A percentile compares a stretch with the other conserved stretches of the same genome.
Conservation (phyloP, 2,797 vertebrate species). For the Channa striata region DNA sequence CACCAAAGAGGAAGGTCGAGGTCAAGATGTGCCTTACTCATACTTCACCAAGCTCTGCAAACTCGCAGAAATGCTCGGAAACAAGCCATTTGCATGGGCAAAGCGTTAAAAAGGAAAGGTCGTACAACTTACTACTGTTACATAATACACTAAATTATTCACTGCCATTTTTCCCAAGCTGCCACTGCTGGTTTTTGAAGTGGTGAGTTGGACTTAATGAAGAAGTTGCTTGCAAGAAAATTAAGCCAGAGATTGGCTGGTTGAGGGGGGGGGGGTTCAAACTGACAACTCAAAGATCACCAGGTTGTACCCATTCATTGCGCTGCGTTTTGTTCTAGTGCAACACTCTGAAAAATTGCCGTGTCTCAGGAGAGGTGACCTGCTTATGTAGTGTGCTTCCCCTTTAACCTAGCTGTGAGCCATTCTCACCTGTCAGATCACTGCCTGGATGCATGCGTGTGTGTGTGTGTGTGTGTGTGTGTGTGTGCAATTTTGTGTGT, state of each 20-base stretch:
- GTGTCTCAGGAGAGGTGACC: slow-evolving; percentile 79
- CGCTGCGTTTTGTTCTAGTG: slow-evolving; percentile 30
- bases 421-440: slow-evolving; percentile 78
- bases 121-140: slow-evolving; percentile 22
- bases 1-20: slow-evolving; percentile 23
- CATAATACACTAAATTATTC: slow-evolving; percentile 35
- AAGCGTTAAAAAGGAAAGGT: slow-evolving; percentile 31
- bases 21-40: slow-evolving; percentile 45
- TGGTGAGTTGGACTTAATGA: slow-evolving; percentile 24
- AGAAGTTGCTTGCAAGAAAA: slow-evolving; percentile 14
- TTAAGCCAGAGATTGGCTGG: slow-evolving; percentile 2
- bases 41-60: not conserved
- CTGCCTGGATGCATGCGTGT: slow-evolving; percentile 36
- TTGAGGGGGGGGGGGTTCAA: not conserved
- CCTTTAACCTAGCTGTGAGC: slow-evolving; percentile 75
- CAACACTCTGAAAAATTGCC: slow-evolving; percentile 51
- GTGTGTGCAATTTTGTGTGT: not conserved
- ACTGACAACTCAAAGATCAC: slow-evolving; percentile 16
- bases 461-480: slow-evolving; percentile 19
- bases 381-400: slow-evolving; percentile 75
- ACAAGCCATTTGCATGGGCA: slow-evolving; percentile 26
- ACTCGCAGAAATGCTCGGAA: slow-evolving; percentile 6
- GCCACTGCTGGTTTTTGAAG: slow-evolving; percentile 14
- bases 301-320: slow-evolving; percentile 30
- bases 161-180: slow-evolving; percentile 21